phyloP scores from a whole-genome alignment of 2,888 invertebrate genomes.

The Eudemis profundana region DNA sequence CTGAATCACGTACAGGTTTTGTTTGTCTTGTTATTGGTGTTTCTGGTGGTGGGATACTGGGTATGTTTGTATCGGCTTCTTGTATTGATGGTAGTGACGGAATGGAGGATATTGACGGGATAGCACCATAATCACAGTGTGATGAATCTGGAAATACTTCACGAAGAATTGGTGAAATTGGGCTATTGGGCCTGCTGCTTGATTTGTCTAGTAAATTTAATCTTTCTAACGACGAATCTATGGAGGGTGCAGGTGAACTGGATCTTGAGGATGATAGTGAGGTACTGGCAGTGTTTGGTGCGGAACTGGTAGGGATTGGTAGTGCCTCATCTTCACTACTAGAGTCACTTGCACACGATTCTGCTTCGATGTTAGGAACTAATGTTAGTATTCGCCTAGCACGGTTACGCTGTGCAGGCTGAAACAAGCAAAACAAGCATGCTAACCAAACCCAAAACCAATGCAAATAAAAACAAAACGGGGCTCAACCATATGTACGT shows the following conservation, averaged over 20 bases:
- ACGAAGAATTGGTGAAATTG: neutral
- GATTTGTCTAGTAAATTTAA: slow-evolving; percentile 10
- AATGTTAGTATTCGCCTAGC: slow-evolving; percentile 10
- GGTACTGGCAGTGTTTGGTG: slow-evolving; percentile 12
- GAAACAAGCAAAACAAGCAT: slow-evolving; percentile 9
- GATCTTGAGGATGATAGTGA: slow-evolving; percentile 1
- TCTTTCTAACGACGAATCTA: slow-evolving; percentile 18
- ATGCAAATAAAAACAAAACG: slow-evolving; percentile 1
- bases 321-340: slow-evolving; percentile 14
- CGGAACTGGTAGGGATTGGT: neutral
- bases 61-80: slow-evolving; percentile 1
- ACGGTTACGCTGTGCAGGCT: slow-evolving; percentile 1
- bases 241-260: slow-evolving; percentile 19
- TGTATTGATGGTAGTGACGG: slow-evolving; percentile 19
- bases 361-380: neutral
- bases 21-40: slow-evolving; percentile 7
- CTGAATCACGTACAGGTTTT: neutral
- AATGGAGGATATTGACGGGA: slow-evolving; percentile 10
- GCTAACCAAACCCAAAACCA: slow-evolving; percentile 6
- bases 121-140: slow-evolving; percentile 2
- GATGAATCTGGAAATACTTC: slow-evolving; percentile 11
- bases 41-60: neutral
- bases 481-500: neutral
- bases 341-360: slow-evolving; percentile 7
- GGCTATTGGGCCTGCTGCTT: neutral